phyloP scores from a whole-genome alignment of 2,888 invertebrate species.

The Noctuana brunneofusca region DNA sequence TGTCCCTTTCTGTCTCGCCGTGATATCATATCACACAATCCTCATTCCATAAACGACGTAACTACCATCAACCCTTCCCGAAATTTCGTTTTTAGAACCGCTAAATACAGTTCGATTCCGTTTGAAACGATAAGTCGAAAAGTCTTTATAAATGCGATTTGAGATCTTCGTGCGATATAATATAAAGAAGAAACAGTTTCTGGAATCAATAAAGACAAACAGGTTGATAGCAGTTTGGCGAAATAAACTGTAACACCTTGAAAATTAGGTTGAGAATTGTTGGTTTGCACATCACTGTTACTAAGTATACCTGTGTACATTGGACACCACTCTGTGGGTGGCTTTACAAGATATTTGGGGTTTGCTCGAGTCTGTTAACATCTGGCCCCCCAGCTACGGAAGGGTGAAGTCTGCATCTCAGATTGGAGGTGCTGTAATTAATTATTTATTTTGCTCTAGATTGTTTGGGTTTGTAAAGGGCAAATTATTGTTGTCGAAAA shows the following conservation, averaged over 20 bases:
- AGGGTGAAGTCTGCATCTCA: conserved; percentile 70
- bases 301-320: conserved; percentile 49
- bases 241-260: conserved; percentile 44
- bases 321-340: conserved; percentile 66
- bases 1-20: conserved; percentile 82
- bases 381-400: conserved; percentile 78
- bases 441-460: conserved; percentile 75
- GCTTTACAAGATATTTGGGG: conserved; percentile 80
- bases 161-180: conserved; percentile 70
- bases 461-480: conserved; percentile 56
- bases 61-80: conserved; percentile 13
- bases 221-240: conserved; percentile 44
- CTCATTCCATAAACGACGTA: conserved; percentile 46
- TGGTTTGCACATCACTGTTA: conserved; percentile 34
- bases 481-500: conserved; percentile 42
- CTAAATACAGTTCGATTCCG: accelerated
- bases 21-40: conserved; percentile 78
- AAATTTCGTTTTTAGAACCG: conserved; percentile 33
- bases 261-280: conserved; percentile 44
- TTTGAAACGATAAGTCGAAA: conserved; percentile 20
- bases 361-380: conserved; percentile 77
- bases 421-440: conserved; percentile 75
- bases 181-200: conserved; percentile 73
- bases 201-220: conserved; percentile 70
- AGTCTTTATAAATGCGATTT: conserved; percentile 44